phyloP scores from a whole-genome alignment of 2,797 vertebrate species.

The Argyrosomus regius region DNA sequence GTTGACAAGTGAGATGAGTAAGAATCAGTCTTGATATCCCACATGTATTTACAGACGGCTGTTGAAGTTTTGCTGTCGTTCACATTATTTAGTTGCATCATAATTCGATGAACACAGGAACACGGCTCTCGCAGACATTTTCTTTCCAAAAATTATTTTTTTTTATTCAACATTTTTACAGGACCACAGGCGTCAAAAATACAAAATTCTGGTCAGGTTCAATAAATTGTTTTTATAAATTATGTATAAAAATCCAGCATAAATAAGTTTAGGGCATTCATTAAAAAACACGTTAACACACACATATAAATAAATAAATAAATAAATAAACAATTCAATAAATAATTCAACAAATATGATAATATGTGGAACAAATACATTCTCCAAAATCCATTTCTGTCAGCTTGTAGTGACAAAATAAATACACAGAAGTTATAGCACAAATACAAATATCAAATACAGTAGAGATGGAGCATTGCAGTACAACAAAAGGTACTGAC shows the following conservation, averaged over 20 bases:
- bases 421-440: background rate
- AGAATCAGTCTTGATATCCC: background rate
- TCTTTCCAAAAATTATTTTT: background rate
- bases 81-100: background rate
- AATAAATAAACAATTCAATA: constrained; percentile 45
- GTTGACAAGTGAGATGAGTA: constrained; percentile 7
- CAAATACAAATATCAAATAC: background rate
- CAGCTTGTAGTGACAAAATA: constrained; percentile 44
- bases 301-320: constrained; percentile 29
- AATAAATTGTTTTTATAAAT: constrained; percentile 24
- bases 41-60: background rate
- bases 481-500: constrained; percentile 4
- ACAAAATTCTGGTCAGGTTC: background rate
- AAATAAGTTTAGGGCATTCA: background rate
- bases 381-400: background rate
- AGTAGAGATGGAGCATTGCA: background rate
- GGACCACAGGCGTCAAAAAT: constrained; percentile 3
- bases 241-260: background rate
- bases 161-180: constrained; percentile 20
- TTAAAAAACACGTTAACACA: constrained; percentile 2
- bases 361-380: constrained; percentile 18
- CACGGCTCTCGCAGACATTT: background rate
- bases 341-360: constrained; percentile 29
- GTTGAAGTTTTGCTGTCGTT: background rate
- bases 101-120: background rate